Evolutionary conservation across 2,888 invertebrate species (phyloP).

Genomic region (Macroteleia sp.): DNA sequence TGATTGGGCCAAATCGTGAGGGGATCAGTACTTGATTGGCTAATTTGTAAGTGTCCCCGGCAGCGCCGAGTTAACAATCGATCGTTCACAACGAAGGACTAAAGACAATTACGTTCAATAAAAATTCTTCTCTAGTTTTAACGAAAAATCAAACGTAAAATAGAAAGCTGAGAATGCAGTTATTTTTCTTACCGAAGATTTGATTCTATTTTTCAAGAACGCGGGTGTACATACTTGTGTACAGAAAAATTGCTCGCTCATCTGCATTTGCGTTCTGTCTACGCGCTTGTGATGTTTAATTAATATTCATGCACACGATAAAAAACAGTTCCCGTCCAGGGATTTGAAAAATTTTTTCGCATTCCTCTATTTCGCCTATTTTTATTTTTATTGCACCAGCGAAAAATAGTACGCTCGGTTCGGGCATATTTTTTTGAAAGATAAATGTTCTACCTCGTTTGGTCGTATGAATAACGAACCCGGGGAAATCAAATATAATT

Average conservation of each 20-base stretch:
- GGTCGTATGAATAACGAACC: constrained; percentile 52
- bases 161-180: no score
- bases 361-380: constrained; percentile 45
- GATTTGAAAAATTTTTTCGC: constrained; percentile 45
- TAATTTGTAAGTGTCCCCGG: constrained; percentile 84
- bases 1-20: constrained; percentile 80
- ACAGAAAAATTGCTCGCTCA: constrained; percentile 49
- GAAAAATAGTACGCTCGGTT: constrained; percentile 65
- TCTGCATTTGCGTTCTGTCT: constrained; percentile 48
- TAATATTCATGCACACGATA: constrained; percentile 57
- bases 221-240: not conserved
- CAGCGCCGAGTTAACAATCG: constrained; percentile 81
- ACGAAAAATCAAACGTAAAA: no score
- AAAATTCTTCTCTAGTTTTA: not conserved
- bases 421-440: constrained; percentile 61
- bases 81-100: constrained; percentile 64
- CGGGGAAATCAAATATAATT: constrained; percentile 60
- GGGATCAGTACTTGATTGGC: constrained; percentile 84
- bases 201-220: constrained; percentile 27
- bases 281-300: no score
- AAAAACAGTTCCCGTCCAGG: constrained; percentile 39
- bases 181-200: constrained; percentile 19
- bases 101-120: constrained; percentile 17
- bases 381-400: constrained; percentile 57
- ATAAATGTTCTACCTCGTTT: constrained; percentile 61